Base-by-base conservation (phyloP, 92 coral and sea anemone species). In the Diadumene lineata region DNA sequence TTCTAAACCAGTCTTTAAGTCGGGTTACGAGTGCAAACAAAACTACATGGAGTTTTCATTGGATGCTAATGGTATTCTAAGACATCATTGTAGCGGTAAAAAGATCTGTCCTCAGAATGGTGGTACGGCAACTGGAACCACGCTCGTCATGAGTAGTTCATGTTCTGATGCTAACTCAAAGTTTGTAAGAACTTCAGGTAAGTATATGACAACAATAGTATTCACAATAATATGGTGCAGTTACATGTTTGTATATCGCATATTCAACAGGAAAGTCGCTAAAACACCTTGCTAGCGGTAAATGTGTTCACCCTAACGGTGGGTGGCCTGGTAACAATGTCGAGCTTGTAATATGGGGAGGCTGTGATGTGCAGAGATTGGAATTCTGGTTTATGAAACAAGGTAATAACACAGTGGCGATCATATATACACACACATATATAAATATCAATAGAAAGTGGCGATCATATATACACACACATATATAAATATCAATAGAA, bases 11-110 rank as follows among this genome's bases (percentile, higher is more conserved):
- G 57, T 85, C 24, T 73, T 31, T 60, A 83, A 66, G 53, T 21
- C 72, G 0, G 90, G 88, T 43, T 65, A 18, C 43, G 65, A 38
- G 38, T 89, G 94, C 44, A 27, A 67, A 26, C 79, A 82, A 25
- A 64, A 74, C 16, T 78, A 77, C 50, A 68, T 82, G 43, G 82
- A 85, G 51, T 89, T 89, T 32, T 74, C 66, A 6, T 22, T 88
- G 60, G 90, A 72, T 60, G 60, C 78, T 15, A 65, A 81, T 65
- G 93, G 93, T 0, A 74, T 84, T 7, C 55, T 88, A 63, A 78
- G 90, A 56, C 93, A 88, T 67, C 64, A 44, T 24, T 84, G 93
- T 68, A 88, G 93, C 57, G 85, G 77, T 8, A 88, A 77, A 25
- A 68, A 74, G 57, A 86, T 88, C 27, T 88, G 93, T 77, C 89